Conservation (phyloP, 2,888 invertebrate genomes). For the Drosophila pegasa region DNA sequence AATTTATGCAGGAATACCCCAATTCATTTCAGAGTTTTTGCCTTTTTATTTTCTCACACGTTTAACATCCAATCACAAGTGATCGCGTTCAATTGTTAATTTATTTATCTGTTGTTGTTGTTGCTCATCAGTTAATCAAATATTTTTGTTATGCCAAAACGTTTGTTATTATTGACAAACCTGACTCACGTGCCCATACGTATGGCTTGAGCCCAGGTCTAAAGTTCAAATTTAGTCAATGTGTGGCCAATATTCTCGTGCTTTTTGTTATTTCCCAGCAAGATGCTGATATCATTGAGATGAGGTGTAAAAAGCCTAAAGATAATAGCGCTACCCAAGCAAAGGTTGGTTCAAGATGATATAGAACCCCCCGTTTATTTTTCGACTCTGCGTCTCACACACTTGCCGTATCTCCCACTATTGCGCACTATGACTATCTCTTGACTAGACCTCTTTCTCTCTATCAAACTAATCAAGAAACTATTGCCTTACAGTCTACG, state of each 20-base stretch:
- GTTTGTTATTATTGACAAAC: conserved; percentile 3
- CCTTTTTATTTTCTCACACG: conserved; percentile 3
- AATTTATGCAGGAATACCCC: conserved; percentile 6
- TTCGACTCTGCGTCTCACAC: conserved; percentile 27
- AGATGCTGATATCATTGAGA: conserved; percentile 34
- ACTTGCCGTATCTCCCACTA: conserved; percentile 33
- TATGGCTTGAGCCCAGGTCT: conserved; percentile 1
- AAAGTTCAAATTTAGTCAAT: conserved; percentile 21
- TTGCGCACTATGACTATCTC: conserved; percentile 26
- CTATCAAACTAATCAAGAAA: conserved; percentile 28
- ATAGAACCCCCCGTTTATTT: conserved; percentile 11
- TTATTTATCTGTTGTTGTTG: conserved; percentile 23
- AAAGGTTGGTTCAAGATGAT: conserved; percentile 35
- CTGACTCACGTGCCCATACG: conserved; percentile 31
- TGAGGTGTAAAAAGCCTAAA: conserved; percentile 7
- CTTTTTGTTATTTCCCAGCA: conserved; percentile 33
- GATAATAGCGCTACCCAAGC: neutral
- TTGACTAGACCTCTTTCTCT: neutral
- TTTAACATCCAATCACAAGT: conserved; percentile 5
- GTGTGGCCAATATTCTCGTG: conserved; percentile 20
- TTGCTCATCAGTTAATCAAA: conserved; percentile 43
- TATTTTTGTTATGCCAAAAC: conserved; percentile 35
- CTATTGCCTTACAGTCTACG: conserved; percentile 88
- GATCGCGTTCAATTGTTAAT: conserved; percentile 38
- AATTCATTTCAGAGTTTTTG: conserved; percentile 10